Evolutionary conservation across 2,888 invertebrate species (phyloP), one percentile per base, ranked within the genome.

Genomic region (Epinotia nisella): DNA sequence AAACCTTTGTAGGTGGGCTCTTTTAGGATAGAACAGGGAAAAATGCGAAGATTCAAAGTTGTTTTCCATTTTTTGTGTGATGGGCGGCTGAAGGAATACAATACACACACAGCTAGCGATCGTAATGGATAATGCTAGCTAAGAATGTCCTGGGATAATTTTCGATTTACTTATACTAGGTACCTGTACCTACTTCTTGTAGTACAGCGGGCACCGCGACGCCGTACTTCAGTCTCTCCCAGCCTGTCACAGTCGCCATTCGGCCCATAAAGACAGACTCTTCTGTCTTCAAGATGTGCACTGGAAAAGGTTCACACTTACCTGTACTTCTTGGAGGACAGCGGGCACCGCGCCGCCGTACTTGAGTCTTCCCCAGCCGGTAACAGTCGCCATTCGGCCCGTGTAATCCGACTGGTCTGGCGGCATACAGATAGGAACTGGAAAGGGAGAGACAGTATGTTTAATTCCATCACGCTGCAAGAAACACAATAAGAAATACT

Each of bases 361-460:
- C 88, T 97, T 97, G 55, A 98, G 94, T 17, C 98, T 95, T 0
- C 98, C 98, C 98, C 98, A 98, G 1, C 98, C 98, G 0, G 98
- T 98, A 3, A 98, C 98, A 0, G 97, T 97, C 0, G 98, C 98
- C 94, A 97, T 96, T 73, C 96, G 94, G 0, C 98, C 98, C 0
- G 97, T 97, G 87, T 96, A 98, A 83, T 98, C 97, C 1, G 96
- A 95, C 53, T 94, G 95, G 58, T 96, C 96, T 1, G 95, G 94
- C 0, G 98, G 98, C 95, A 98, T 95, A 89, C 98, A 98, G 87
- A 98, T 98, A 29, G 98, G 98, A 53, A 98, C 98, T 96, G 89
- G 3, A 90, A 87, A 71, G 9, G 68, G 11, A 59, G 35, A 56
- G 29, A 41, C 9, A 21, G 17, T 53, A 4, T 59, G 17, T 39